phyloP scores from a whole-genome alignment of 2,113 vertebrate genomes.

The Lagopus leucura region DNA sequence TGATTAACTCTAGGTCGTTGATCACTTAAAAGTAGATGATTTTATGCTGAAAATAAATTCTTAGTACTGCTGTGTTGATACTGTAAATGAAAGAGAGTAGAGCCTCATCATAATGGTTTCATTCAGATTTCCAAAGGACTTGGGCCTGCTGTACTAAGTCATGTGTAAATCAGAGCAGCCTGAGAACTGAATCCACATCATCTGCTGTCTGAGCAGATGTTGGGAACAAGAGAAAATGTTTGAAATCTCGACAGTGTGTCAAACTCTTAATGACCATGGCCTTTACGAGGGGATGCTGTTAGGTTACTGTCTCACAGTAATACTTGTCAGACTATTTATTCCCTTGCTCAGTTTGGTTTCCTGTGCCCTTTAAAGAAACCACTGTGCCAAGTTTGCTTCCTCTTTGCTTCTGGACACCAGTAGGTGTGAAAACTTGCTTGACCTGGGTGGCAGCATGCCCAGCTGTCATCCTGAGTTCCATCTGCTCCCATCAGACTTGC shows the following conservation, averaged over 20 bases:
- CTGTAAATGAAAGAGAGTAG: background rate
- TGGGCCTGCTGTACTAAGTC: background rate
- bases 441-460: background rate
- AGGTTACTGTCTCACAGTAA: background rate
- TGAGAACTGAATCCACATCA: background rate
- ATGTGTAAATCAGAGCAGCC: background rate
- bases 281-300: background rate
- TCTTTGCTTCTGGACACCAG: background rate
- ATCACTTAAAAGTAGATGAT: background rate
- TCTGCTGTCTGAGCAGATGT: background rate
- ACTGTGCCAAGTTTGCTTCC: background rate
- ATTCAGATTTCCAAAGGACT: background rate
- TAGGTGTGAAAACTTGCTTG: background rate
- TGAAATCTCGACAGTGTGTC: background rate
- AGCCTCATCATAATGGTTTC: background rate
- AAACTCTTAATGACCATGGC: background rate
- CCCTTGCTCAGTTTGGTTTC: background rate
- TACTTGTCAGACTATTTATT: background rate
- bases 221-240: background rate
- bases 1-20: background rate
- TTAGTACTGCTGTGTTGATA: background rate
- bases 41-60: background rate
- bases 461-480: background rate
- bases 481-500: fast-evolving
- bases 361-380: background rate